Evolutionary conservation across 2,888 invertebrate genomes (phyloP).

Genomic region (Agelastica alni): DNA sequence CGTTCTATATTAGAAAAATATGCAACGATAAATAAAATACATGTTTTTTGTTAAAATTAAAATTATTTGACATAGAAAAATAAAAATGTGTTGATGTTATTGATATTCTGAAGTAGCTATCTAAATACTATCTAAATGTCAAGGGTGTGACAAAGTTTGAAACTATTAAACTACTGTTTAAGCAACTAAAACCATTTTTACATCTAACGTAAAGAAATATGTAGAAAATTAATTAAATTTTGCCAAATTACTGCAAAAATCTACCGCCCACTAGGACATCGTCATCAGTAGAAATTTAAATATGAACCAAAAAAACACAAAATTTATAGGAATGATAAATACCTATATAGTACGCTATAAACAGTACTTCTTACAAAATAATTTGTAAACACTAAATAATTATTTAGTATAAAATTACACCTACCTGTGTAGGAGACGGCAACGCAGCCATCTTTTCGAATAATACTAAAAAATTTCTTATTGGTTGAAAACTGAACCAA

Average conservation of each 20-base stretch:
- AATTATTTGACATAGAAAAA: background rate
- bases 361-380: constrained; percentile 13
- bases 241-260: constrained; percentile 1
- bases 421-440: constrained; percentile 83
- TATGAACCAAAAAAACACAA: background rate
- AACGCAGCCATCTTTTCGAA: constrained; percentile 78
- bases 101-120: constrained; percentile 23
- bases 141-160: constrained; percentile 32
- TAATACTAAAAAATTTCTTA: constrained; percentile 42
- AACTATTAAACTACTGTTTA: too few relatives aligned
- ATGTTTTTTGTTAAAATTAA: too few relatives aligned
- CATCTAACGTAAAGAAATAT: too few relatives aligned
- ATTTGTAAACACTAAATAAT: constrained; percentile 33
- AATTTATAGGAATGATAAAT: constrained; percentile 13
- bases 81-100: constrained; percentile 18
- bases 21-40: too few relatives aligned
- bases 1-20: too few relatives aligned
- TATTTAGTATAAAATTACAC: constrained; percentile 41
- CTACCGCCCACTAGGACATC: constrained; percentile 30
- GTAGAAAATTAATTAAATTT: too few relatives aligned
- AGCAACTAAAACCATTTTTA: too few relatives aligned
- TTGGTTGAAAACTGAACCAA: constrained; percentile 48
- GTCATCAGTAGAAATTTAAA: background rate
- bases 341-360: constrained; percentile 1
- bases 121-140: constrained; percentile 26